These are phyloP conservation scores for Drosophila melanosoma DNA, from an alignment of 2,888 invertebrate genomes.

Conservation along the genomic window DNA sequence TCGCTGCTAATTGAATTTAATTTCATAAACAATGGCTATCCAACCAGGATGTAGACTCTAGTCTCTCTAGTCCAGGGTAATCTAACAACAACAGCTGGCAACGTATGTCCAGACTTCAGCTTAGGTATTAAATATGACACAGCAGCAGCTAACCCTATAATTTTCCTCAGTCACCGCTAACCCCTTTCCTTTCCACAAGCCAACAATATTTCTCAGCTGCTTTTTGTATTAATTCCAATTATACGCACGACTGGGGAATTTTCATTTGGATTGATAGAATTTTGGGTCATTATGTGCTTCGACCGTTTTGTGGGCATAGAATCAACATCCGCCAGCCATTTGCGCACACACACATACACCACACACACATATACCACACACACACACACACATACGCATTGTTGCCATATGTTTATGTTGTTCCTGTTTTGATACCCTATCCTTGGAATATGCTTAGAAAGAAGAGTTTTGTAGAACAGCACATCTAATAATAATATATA, in stretches of 20 bases:
- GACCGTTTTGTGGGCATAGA: slow-evolving; percentile 31
- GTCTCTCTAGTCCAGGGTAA: background rate
- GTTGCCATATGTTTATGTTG: slow-evolving; percentile 26
- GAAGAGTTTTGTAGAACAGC: background rate
- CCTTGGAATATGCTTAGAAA: no score
- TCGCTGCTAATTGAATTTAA: slow-evolving; percentile 52
- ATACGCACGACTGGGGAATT: slow-evolving; percentile 82
- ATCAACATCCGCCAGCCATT: slow-evolving; percentile 57
- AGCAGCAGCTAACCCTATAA: slow-evolving; percentile 37
- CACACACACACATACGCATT: slow-evolving; percentile 40
- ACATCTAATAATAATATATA: no score
- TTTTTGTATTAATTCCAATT: slow-evolving; percentile 83
- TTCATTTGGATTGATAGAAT: slow-evolving; percentile 79
- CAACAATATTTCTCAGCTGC: slow-evolving; percentile 57
- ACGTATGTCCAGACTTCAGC: slow-evolving; percentile 7
- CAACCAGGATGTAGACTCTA: slow-evolving; percentile 1
- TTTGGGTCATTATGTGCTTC: slow-evolving; percentile 73
- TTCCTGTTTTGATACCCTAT: slow-evolving; percentile 31
- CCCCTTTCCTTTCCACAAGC: background rate
- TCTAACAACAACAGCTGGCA: slow-evolving; percentile 6
- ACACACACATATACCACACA: slow-evolving; percentile 32
- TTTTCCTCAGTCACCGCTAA: background rate
- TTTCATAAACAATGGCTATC: slow-evolving; percentile 39
- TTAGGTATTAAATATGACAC: slow-evolving; percentile 51
- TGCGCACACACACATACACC: slow-evolving; percentile 33